Evolutionary conservation across 2,113 vertebrate genomes (phyloP), one percentile per base, ranked within the genome.

Genomic region (Tachysurus fulvidraco): DNA sequence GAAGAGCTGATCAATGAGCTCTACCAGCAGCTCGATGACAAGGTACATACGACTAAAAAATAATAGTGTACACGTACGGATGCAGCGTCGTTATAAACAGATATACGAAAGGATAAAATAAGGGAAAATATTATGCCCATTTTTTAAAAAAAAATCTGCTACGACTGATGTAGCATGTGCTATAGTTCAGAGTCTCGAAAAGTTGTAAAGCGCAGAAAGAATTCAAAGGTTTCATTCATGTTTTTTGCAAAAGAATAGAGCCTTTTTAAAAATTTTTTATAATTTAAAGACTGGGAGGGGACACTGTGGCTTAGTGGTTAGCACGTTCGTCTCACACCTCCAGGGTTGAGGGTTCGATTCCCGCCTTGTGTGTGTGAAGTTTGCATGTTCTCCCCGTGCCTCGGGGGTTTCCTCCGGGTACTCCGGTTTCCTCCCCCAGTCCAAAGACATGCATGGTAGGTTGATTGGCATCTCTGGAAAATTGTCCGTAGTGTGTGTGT

Each of bases 1-100:
- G 98, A 99, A 0, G 95, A 96, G 2, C 96, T 99, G 85, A 96
- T 99, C 69, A 94, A 95, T 55, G 94, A 96, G 50, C 95, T 99
- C 62, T 99, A 99, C 94, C 94, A 96, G n/a, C 98, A 98, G 88
- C 95, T 99, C 90, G 98, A 99, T 36, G 97, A 99, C 74, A 99
- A 99, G 96, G 97, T 98, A 89, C 83, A 73, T 92, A 28, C n/a
- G 16, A 50, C 25, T 57, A n/a, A 36, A 17, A 23, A 50, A 14
- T 52, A 57, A 30, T 23, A 25, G 17, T 28, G 23, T 59, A 50
- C 3, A 76, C 46, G n/a, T 44, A n/a, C 0, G 14, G 67, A 59
- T 59, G 71, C 44, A 25, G 41, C 10, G 71, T 83, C 50, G 25
- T 28, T n/a, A 17, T 14, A 11, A 74, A 5, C 41, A 73, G 0